These are phyloP conservation scores for Stomatorhinus ivindoensis DNA, from an alignment of 2,113 vertebrate species.

Conservation along the genomic window DNA sequence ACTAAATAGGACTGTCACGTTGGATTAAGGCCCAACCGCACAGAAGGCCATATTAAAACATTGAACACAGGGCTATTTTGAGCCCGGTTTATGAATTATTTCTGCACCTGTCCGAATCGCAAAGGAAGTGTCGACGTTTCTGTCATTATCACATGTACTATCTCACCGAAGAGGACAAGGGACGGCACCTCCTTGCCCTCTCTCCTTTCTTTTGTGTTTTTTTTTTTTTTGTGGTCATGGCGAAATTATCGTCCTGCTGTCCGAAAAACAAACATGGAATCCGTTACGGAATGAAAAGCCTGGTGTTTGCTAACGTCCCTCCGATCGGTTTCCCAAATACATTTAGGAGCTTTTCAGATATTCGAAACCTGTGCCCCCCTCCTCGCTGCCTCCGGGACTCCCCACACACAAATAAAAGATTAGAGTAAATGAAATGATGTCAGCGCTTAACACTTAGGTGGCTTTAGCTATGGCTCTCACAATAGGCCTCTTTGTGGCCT, in stretches of 20 bases:
- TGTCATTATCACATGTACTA: neutral
- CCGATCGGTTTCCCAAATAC: neutral
- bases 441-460: constrained; percentile 23
- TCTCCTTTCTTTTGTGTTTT: neutral
- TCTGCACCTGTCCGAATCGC: constrained; percentile 33
- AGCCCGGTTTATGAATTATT: constrained; percentile 37
- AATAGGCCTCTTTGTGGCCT: neutral
- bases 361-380: neutral
- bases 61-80: constrained; percentile 40
- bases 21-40: constrained; percentile 29
- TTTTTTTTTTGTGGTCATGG: neutral
- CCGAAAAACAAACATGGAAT: neutral
- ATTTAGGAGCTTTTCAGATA: neutral
- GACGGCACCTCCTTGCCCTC: neutral
- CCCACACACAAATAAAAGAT: constrained; percentile 20
- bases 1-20: constrained; percentile 36
- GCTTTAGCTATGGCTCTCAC: constrained; percentile 3
- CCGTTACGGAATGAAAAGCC: neutral
- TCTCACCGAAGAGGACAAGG: neutral
- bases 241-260: neutral
- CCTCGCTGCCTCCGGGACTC: neutral
- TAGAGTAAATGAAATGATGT: constrained; percentile 16
- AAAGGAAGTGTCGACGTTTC: constrained; percentile 25
- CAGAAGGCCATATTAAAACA: constrained; percentile 42
- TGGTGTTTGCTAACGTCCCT: neutral